Evolutionary conservation across 2,888 invertebrate genomes (phyloP), one percentile per base, ranked within the genome.

Genomic region (Pandemis cinnamomeana): DNA sequence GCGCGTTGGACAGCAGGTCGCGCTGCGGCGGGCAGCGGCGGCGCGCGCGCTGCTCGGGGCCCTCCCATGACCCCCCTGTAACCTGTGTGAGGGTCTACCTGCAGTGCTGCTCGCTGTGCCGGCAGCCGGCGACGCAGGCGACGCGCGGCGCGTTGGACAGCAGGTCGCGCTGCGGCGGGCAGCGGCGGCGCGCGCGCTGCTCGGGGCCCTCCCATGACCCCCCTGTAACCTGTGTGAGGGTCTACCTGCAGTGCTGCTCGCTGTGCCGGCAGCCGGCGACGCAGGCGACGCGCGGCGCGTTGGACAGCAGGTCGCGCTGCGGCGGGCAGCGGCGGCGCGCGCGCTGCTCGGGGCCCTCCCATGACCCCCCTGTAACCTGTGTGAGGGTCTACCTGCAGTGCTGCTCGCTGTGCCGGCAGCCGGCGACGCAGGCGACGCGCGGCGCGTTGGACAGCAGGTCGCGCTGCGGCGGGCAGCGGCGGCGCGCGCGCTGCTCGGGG

Each of bases 401-500:
- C 91, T 90, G 89, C 87, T 91, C 92, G 55, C 55, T 27, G 36
- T 90, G 86, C 0, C 89, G 86, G 60, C 92, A 92, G 0, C 86
- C 86, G 0, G 82, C 81, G 0, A 93, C 90, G 83, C 93, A 93
- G 6, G 88, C 84, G 5, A 91, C 86, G 0, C 92, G 85, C 73
- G 93, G 91, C 76, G 83, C 87, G 84, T 91, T 86, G 1, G 91
- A 89, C 64, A 92, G 80, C 78, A 93, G 77, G 78, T 91, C 90
- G n/a, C 88, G 85, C 13, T 86, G 80, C 4, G 85, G 81, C 71
- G 87, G 89, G 77, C n/a, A n/a, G n/a, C 82, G 79, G 46, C 81
- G 83, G 80, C 79, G 76, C 82, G 82, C 7, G 84, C 86, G 61
- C 87, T 82, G 91, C 78, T 66, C 7, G 83, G 86, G n/a, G 79